Conservation (phyloP, 2,888 invertebrate species). For the Limenitis camilla region DNA sequence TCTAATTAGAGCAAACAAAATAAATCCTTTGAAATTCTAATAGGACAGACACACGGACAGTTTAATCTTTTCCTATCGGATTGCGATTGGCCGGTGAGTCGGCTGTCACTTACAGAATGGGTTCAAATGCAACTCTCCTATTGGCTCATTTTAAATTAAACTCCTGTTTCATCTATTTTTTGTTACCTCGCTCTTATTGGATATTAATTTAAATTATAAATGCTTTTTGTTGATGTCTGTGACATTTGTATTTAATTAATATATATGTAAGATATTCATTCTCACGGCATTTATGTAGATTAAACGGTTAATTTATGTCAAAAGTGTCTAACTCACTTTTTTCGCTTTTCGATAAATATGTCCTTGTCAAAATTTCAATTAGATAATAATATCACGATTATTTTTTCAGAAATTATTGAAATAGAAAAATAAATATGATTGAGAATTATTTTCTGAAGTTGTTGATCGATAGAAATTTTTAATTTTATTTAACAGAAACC, state of each 20-base stretch:
- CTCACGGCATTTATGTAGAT: not conserved
- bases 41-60: constrained; percentile 36
- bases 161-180: constrained; percentile 26
- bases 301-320: not conserved
- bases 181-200: constrained; percentile 4
- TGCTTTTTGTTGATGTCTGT: not conserved
- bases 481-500: no score
- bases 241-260: no score
- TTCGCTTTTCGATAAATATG: no score
- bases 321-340: no score
- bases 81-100: constrained; percentile 42
- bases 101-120: constrained; percentile 64
- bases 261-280: not conserved
- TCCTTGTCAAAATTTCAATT: no score
- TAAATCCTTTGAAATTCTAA: constrained; percentile 55
- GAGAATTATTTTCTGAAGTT: no score
- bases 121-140: constrained; percentile 59
- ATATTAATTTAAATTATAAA: constrained; percentile 10
- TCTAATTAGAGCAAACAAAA: constrained; percentile 25
- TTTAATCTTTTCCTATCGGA: constrained; percentile 66
- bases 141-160: constrained; percentile 48
- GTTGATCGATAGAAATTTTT: no score
- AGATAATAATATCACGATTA: no score
- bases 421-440: no score
- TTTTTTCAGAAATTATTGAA: no score